Evolutionary conservation across 2,113 vertebrate species (phyloP), one percentile per base, ranked within the genome.

Genomic region (Circaetus cinerascens): DNA sequence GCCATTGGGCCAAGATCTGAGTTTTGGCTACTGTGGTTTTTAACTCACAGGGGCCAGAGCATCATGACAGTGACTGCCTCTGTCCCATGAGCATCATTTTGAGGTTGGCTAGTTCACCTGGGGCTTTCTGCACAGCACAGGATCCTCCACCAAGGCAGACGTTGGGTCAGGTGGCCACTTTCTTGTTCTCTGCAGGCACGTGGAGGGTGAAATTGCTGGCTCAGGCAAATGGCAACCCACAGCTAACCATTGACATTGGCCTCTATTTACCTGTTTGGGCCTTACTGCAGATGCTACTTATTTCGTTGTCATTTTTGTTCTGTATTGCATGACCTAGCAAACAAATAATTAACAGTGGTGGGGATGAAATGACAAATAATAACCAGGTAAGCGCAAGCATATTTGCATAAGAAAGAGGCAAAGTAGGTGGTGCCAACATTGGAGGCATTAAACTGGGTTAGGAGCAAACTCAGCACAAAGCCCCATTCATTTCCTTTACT

Each of bases 341-440:
- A 86, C 50, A 77, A 95, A 63, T 90, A 94, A 91, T 83, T 85
- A 48, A 41, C 53, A 2, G 0, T 41, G 23, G 59, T 41, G 59
- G 72, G 55, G 63, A 20, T 79, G 80, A 82, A 91, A 90, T 41
- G 56, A n/a, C 63, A 86, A 93, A 64, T 94, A 96, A 96, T 93
- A 77, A 94, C 22, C 48, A 80, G 41, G 92, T 94, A 25, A 87
- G 73, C 2, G 2, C 51, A 53, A 56, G 36, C 27, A 23, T 74
- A 92, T 95, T 95, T 93, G 81, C 92, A 94, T 78, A 94, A 93
- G 90, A 90, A 94, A 94, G 93, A 66, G 59, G 11, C 41, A 86
- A 90, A 94, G 67, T 29, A 87, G 73, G 72, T 79, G 77, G 50
- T 82, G 84, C 41, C 0, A 0, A 22, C 5, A 0, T 26, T 48